Percentiles rank a stretch among this genome's conserved stretches.
Conservation (phyloP, 2,888 invertebrate species). For the Amiota communis region DNA sequence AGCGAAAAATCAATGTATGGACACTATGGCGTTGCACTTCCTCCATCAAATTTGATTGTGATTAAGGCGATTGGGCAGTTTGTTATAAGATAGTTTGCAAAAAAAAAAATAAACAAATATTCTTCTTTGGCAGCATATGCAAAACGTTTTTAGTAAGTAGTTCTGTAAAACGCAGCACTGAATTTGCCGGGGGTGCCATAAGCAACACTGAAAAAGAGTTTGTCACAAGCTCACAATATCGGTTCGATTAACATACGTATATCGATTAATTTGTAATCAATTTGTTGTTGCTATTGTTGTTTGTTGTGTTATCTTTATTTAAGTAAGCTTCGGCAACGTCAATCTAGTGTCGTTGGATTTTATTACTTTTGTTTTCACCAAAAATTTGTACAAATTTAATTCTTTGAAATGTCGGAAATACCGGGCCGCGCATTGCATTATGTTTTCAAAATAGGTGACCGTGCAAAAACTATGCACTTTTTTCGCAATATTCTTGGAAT, state of each 20-base stretch:
- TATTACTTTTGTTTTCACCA: not conserved
- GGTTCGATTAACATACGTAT: not conserved
- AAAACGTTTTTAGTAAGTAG: no score
- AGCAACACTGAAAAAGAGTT: not conserved
- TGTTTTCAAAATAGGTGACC: conserved; percentile 95
- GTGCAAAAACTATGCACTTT: conserved; percentile 88
- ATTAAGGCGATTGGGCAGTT: not conserved
- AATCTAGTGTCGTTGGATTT: not conserved
- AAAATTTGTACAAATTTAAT: not conserved
- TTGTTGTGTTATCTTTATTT: not conserved
- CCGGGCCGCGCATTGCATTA: conserved; percentile 91
- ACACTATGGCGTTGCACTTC: conserved; percentile 97
- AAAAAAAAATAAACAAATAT: not conserved
- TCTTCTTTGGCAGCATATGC: not conserved
- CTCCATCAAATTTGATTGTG: conserved; percentile 74
- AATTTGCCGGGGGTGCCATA: not conserved
- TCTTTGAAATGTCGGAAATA: conserved; percentile 64
- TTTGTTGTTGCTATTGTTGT: not conserved
- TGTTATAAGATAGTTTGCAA: not conserved
- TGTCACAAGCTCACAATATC: no score
- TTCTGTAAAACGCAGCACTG: no score
- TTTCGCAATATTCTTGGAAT: conserved; percentile 93
- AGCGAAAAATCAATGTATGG: conserved; percentile 96
- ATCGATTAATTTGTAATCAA: not conserved
- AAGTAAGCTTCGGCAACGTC: not conserved